These are phyloP conservation scores for Corythaixoides concolor DNA, from an alignment of 2,113 vertebrate genomes.

Conservation along the genomic window DNA sequence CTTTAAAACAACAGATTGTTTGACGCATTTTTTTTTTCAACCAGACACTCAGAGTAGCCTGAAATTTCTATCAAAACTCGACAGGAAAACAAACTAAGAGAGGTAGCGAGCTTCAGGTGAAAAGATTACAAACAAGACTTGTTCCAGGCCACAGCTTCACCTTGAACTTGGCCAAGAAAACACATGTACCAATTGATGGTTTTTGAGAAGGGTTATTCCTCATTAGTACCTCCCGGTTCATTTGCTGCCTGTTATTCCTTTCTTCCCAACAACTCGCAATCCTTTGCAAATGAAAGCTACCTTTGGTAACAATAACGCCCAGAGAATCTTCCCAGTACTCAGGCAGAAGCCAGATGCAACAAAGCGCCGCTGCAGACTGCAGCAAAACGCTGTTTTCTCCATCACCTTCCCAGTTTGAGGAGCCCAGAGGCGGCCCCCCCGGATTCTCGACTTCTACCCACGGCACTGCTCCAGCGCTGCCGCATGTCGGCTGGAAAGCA, in stretches of 20 bases:
- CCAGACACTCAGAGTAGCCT: not conserved
- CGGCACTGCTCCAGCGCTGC: not conserved
- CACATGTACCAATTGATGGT: not conserved
- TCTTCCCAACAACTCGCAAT: not conserved
- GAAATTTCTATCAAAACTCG: not conserved
- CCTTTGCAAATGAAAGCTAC: not conserved
- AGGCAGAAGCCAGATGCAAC: not conserved
- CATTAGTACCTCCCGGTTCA: not conserved
- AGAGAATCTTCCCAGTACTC: not conserved
- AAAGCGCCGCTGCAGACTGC: not conserved
- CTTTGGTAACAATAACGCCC: fast-evolving
- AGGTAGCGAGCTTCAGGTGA: not conserved
- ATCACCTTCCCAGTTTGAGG: fast-evolving
- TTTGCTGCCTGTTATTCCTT: not conserved
- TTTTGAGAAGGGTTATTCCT: not conserved
- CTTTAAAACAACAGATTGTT: not conserved
- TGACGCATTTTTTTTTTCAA: not conserved
- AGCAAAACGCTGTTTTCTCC: not conserved
- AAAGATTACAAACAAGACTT: not conserved
- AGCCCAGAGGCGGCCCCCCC: fast-evolving
- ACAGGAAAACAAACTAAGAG: not conserved
- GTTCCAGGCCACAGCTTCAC: not conserved
- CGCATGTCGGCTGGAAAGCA: not conserved
- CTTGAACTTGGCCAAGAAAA: not conserved
- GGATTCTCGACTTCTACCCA: not conserved